Evolutionary conservation across 2,113 vertebrate genomes (phyloP).

Genomic region (Nettapus auritus): DNA sequence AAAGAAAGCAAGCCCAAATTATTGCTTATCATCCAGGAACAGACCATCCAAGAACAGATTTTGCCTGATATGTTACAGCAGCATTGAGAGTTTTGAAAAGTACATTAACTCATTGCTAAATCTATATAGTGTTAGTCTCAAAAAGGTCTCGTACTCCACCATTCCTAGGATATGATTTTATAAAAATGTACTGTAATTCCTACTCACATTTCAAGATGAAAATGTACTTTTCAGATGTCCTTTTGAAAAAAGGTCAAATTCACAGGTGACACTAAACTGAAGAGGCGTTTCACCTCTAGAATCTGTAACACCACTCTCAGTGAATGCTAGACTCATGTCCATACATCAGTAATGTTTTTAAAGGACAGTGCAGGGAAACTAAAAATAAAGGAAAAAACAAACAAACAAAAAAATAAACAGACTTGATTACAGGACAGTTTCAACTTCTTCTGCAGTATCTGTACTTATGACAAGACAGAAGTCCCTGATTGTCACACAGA

Average conservation of each 20-base stretch:
- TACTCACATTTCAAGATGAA: background rate
- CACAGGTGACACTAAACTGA: background rate
- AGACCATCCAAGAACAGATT: background rate
- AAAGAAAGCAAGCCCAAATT: background rate
- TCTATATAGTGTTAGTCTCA: background rate
- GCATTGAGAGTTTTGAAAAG: background rate
- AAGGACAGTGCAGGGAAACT: background rate
- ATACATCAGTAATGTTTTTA: background rate
- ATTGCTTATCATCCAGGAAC: background rate
- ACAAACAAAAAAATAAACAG: background rate
- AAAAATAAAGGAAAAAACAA: background rate
- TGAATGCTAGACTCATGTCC: background rate
- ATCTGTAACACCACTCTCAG: background rate
- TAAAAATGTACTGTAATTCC: background rate
- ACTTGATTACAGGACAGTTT: background rate
- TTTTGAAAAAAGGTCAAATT: conserved; percentile 8
- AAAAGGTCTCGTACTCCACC: background rate
- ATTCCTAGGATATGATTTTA: background rate
- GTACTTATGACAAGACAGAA: background rate
- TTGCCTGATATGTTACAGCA: background rate
- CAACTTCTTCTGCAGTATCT: background rate
- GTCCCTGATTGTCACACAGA: background rate
- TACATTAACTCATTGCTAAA: background rate
- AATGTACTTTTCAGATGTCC: background rate
- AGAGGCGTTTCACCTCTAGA: background rate